Percentiles rank a stretch among this genome's conserved stretches.
These are phyloP conservation scores for Callospermophilus lateralis DNA, from an alignment of 2,113 vertebrate species.

Conservation along the genomic window DNA sequence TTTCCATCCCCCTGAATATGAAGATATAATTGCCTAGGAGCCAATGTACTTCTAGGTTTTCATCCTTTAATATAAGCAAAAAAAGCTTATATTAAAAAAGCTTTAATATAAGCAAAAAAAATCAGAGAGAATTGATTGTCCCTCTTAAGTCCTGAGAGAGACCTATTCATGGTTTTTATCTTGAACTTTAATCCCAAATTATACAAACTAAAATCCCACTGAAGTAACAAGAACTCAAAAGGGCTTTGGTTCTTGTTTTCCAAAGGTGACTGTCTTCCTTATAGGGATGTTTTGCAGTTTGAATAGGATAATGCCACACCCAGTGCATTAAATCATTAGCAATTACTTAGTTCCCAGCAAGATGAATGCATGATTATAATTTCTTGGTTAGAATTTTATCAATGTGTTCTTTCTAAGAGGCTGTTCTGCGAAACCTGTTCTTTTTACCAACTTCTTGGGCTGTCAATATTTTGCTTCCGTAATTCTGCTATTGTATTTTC, in stretches of 20 bases:
- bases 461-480: not conserved
- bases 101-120: not conserved
- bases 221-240: not conserved
- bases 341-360: not conserved
- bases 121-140: not conserved
- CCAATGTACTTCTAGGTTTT: not conserved
- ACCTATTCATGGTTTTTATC: not conserved
- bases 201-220: constrained; percentile 27
- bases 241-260: not conserved
- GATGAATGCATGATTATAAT: not conserved
- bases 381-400: not conserved
- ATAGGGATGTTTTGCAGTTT: not conserved
- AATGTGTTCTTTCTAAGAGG: not conserved
- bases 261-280: not conserved
- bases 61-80: constrained; percentile 14
- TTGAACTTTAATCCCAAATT: not conserved
- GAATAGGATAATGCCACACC: not conserved
- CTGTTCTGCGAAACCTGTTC: not conserved
- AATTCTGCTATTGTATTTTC: not conserved
- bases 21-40: not conserved
- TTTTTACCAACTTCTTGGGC: not conserved
- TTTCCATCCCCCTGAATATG: not conserved
- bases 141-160: not conserved
- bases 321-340: not conserved
- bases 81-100: too few species aligned